These are phyloP conservation scores for Smithornis capensis DNA, from an alignment of 2,113 vertebrate species.

Conservation along the genomic window DNA sequence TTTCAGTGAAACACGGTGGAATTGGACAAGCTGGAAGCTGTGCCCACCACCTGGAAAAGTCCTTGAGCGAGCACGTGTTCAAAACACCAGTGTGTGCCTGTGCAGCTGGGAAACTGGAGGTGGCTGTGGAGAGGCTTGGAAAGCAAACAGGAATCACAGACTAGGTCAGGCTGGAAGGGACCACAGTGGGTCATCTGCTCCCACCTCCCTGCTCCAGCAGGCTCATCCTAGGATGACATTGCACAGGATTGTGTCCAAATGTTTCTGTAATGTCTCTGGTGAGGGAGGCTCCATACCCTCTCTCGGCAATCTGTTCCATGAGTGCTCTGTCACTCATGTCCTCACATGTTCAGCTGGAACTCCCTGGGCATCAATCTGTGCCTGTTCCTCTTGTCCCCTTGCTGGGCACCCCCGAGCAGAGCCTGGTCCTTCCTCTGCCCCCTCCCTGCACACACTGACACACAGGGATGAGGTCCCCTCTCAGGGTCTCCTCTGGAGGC, in stretches of 20 bases:
- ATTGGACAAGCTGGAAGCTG: not conserved
- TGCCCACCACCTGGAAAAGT: not conserved
- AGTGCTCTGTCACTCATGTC: fast-evolving
- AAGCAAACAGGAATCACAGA: not conserved
- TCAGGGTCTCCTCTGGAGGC: not conserved
- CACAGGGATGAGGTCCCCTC: not conserved
- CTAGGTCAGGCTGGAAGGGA: not conserved
- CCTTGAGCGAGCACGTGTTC: not conserved
- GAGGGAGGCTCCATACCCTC: not conserved
- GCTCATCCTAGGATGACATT: not conserved
- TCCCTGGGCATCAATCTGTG: not conserved
- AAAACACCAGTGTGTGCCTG: not conserved
- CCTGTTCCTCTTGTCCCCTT: not conserved
- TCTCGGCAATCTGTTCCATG: not conserved
- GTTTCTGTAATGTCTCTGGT: not conserved
- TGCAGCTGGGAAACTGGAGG: not conserved
- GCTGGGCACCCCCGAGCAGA: not conserved
- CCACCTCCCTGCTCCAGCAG: not conserved
- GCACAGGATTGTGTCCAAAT: not conserved
- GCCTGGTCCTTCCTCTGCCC: not conserved
- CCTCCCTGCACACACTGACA: not conserved
- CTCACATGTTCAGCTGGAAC: not conserved
- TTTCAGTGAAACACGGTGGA: not conserved
- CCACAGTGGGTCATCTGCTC: not conserved
- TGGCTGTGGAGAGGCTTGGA: not conserved